These are phyloP conservation scores for Andrena camellia DNA, from an alignment of 2,888 invertebrate genomes.

Conservation along the genomic window DNA sequence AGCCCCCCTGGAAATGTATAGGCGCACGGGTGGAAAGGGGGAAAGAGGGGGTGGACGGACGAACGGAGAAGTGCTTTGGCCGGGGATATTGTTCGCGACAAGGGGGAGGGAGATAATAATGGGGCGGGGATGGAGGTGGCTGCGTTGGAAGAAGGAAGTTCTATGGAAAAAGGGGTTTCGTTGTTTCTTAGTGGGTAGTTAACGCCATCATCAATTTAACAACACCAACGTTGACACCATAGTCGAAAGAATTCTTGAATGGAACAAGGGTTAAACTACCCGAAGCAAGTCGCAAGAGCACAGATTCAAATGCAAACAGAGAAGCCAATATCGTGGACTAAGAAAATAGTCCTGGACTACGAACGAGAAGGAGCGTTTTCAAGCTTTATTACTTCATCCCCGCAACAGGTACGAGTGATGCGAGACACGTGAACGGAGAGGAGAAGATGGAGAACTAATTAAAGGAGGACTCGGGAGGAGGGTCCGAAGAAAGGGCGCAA, in stretches of 20 bases:
- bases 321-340: neutral
- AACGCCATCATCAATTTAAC: no score
- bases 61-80: neutral
- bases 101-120: neutral
- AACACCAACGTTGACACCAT: no score
- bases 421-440: constrained; percentile 8
- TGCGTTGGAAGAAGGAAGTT: no score
- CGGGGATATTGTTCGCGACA: neutral
- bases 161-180: neutral
- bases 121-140: neutral
- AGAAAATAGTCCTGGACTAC: neutral
- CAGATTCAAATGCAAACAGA: neutral
- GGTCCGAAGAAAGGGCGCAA: neutral
- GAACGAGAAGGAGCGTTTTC: neutral
- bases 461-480: neutral
- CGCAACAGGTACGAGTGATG: constrained; percentile 45
- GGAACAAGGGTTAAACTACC: no score
- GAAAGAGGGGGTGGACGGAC: neutral
- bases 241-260: neutral
- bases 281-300: no score
- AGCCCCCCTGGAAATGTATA: neutral
- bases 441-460: constrained; percentile 24
- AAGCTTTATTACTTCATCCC: constrained; percentile 5
- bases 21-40: neutral
- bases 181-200: neutral